Conservation (phyloP, 1,140 invertebrate genomes). For the Piezodorus guildinii region DNA sequence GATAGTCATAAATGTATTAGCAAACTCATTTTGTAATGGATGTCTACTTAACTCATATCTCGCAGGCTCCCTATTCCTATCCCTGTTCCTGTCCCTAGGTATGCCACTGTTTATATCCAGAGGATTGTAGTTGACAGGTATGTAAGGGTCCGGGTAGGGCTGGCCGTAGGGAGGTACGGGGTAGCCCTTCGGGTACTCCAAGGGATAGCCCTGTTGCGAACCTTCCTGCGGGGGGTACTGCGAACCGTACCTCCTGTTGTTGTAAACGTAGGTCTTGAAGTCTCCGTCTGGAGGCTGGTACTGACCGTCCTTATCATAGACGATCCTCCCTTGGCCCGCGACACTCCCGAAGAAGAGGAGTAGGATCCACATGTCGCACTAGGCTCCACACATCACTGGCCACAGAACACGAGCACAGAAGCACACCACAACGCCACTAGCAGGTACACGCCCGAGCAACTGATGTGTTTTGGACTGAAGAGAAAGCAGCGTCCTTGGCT, state of each 20-base stretch:
- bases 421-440: no score
- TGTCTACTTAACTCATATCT: constrained; percentile 4
- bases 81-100: neutral
- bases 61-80: neutral
- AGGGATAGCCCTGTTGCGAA: neutral
- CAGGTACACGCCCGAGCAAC: no score
- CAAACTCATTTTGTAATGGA: no score
- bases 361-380: no score
- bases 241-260: constrained; percentile 1
- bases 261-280: neutral
- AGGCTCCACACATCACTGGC: no score
- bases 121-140: neutral
- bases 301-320: no score
- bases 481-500: no score
- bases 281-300: neutral
- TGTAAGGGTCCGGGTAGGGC: neutral
- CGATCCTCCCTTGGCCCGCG: neutral
- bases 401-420: no score
- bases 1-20: no score
- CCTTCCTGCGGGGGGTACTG: neutral
- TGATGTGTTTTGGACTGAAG: no score
- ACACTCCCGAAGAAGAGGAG: neutral
- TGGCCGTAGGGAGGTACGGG: neutral
- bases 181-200: neutral
- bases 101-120: neutral